phyloP scores from a whole-genome alignment of 2,113 vertebrate genomes.

The Thalassarche chlororhynchos region DNA sequence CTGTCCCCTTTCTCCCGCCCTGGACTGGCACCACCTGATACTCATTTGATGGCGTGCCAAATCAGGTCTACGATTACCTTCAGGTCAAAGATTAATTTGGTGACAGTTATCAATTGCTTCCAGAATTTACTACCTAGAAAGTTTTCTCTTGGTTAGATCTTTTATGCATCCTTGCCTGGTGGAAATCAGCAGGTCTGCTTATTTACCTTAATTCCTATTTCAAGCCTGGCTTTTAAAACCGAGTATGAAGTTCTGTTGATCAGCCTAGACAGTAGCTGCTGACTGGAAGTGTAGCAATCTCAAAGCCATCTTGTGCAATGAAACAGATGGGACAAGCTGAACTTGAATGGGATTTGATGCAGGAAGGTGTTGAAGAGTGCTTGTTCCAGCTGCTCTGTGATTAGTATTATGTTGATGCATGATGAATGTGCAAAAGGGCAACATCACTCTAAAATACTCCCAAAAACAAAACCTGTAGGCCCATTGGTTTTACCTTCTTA shows the following conservation, averaged over 20 bases:
- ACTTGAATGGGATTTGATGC: background rate
- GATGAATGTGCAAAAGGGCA: background rate
- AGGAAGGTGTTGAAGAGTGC: background rate
- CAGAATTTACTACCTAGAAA: background rate
- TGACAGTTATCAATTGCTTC: background rate
- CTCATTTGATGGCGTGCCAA: accelerated
- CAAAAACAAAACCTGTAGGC: background rate
- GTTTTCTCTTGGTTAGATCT: background rate
- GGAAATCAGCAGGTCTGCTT: background rate
- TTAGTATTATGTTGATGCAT: background rate
- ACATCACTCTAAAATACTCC: background rate
- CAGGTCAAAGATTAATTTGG: background rate
- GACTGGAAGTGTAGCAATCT: background rate
- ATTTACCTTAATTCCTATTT: background rate
- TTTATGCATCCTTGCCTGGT: background rate
- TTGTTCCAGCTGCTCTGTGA: background rate
- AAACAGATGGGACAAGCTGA: background rate
- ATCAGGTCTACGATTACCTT: background rate
- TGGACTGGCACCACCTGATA: background rate
- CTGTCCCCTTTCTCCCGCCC: background rate
- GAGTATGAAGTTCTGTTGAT: background rate
- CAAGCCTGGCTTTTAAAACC: background rate
- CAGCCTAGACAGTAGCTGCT: background rate
- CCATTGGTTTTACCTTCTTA: background rate
- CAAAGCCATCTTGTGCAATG: background rate